A percentile compares a stretch with the other conserved stretches of the same genome.
Conservation (phyloP, 2,888 invertebrate genomes). For the Elegia similella region DNA sequence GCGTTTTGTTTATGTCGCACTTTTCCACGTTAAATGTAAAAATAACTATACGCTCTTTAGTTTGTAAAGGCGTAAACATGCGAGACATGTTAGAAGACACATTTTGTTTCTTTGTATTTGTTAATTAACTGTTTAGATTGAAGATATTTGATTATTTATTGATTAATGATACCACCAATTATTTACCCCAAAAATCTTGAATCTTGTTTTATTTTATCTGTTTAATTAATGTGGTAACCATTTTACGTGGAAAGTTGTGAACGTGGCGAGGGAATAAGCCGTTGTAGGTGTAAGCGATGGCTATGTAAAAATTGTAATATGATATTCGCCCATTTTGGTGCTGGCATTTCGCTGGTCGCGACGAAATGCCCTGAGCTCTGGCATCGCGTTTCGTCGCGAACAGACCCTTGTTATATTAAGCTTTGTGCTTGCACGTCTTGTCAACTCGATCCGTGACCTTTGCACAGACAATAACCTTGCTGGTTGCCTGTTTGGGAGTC, state of each 20-base stretch:
- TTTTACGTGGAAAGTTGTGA: background rate
- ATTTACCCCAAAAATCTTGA: no score
- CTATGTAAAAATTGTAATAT: conserved; percentile 36
- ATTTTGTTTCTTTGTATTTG: no score
- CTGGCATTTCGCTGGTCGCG: conserved; percentile 50
- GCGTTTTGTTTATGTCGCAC: no score
- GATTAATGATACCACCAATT: no score
- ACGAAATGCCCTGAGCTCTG: conserved; percentile 17
- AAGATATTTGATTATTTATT: no score
- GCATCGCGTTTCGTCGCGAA: conserved; percentile 1
- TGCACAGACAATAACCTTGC: conserved; percentile 17
- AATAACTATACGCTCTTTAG: no score
- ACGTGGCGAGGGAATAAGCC: background rate
- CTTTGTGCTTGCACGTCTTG: conserved; percentile 28
- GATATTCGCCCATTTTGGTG: conserved; percentile 58
- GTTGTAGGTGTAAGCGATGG: conserved; percentile 34
- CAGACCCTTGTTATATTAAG: conserved; percentile 15
- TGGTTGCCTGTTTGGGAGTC: background rate
- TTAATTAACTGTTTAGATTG: no score
- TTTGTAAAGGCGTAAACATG: no score
- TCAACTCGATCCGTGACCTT: conserved; percentile 10
- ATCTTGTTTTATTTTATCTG: background rate
- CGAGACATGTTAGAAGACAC: no score
- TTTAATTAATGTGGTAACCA: background rate
- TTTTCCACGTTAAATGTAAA: no score